These are phyloP conservation scores for Tiphia femorata DNA, from an alignment of 2,888 invertebrate species.

Conservation along the genomic window DNA sequence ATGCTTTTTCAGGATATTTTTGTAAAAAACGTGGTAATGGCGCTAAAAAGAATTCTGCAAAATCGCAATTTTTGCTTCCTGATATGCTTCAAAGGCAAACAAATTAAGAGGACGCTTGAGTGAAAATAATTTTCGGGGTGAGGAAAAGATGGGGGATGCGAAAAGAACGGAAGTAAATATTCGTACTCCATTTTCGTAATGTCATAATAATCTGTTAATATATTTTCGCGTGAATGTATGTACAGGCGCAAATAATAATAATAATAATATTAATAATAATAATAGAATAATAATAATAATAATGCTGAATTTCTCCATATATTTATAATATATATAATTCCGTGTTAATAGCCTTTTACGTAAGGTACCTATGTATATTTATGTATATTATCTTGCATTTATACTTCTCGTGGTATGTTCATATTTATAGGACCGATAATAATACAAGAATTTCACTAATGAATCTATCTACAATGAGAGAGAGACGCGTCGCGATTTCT, in stretches of 20 bases:
- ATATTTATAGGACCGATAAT: constrained; percentile 63
- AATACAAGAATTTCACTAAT: constrained; percentile 64
- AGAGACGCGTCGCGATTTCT: constrained; percentile 14
- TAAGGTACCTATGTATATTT: constrained; percentile 56
- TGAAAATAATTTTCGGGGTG: constrained; percentile 6
- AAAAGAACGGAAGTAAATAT: constrained; percentile 25
- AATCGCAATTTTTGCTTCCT: too few species aligned
- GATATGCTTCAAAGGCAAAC: too few species aligned
- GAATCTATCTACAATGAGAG: constrained; percentile 58
- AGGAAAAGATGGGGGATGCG: constrained; percentile 17
- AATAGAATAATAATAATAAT: constrained; percentile 35
- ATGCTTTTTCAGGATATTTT: too few species aligned
- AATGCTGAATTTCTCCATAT: constrained; percentile 45
- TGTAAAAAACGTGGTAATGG: too few species aligned
- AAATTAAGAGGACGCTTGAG: too few species aligned
- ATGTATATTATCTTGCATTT: constrained; percentile 35
- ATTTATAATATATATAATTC: constrained; percentile 60
- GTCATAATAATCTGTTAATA: constrained; percentile 68
- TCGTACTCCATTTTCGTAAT: constrained; percentile 36
- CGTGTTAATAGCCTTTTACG: constrained; percentile 55
- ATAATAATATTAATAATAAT: constrained; percentile 51
- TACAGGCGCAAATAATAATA: constrained; percentile 68
- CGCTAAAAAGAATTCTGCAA: too few species aligned
- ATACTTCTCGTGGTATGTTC: constrained; percentile 52
- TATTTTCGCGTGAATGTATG: constrained; percentile 68